These are phyloP conservation scores for Ephydatia muelleri DNA, from an alignment of 37 sponge, comb jelly and placozoan species.

Conservation along the genomic window DNA sequence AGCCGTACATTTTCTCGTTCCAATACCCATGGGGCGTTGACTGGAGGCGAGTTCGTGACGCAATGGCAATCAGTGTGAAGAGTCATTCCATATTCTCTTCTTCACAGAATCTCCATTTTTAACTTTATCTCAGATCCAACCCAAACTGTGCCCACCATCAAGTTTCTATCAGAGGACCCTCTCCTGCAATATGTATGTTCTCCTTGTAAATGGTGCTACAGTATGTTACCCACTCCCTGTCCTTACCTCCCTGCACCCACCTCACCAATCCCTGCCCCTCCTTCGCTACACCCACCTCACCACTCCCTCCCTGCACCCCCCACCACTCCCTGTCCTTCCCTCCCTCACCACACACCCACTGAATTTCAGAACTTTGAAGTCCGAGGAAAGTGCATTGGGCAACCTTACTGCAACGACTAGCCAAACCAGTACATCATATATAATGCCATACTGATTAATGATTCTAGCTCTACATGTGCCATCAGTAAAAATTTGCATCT, in stretches of 20 bases:
- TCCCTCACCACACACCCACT: not conserved
- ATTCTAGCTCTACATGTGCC: no score
- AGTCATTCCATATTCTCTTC: not conserved
- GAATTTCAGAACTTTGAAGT: constrained; percentile 35
- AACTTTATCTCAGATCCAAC: constrained; percentile 36
- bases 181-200: constrained; percentile 37
- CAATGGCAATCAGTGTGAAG: no score
- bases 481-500: no score
- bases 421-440: not conserved
- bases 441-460: no score
- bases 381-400: constrained; percentile 48
- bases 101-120: constrained; percentile 35
- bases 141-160: constrained; percentile 19
- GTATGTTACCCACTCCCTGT: not conserved
- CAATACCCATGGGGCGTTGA: constrained; percentile 25
- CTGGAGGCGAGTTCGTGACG: constrained; percentile 50
- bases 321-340: no score
- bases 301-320: not conserved
- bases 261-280: not conserved
- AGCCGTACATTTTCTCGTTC: constrained; percentile 6
- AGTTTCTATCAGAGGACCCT: constrained; percentile 34
- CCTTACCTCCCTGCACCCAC: not conserved
- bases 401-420: not conserved
- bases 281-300: not conserved
- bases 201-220: not conserved